Conservation (phyloP, 1,140 invertebrate genomes). For the Orussus abietinus region DNA sequence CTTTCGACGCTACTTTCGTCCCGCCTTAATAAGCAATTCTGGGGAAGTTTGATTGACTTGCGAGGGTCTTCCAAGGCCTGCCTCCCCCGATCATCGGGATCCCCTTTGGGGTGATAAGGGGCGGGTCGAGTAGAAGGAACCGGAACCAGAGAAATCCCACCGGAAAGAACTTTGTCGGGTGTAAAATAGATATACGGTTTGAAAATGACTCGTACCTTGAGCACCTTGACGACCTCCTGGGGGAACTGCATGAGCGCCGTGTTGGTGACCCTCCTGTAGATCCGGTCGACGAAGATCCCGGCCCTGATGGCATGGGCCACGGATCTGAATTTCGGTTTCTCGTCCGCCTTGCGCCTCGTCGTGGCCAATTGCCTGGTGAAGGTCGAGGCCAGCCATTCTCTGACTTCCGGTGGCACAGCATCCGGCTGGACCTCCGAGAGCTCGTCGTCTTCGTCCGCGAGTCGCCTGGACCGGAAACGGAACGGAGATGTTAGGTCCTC, state of each 20-base stretch:
- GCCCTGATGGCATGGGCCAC: constrained; percentile 97
- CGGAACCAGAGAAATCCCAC: too few relatives aligned
- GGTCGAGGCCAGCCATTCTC: constrained; percentile 96
- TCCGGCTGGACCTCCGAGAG: constrained; percentile 93
- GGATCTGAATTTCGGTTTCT: constrained; percentile 84
- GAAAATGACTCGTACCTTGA: too few relatives aligned
- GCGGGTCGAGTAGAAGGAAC: too few relatives aligned
- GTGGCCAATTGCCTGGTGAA: constrained; percentile 87
- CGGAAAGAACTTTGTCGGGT: too few relatives aligned
- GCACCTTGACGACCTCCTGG: constrained; percentile 76
- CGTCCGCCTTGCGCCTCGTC: constrained; percentile 68
- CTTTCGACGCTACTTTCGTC: too few relatives aligned
- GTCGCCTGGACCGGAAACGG: constrained; percentile 58
- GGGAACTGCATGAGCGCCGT: constrained; percentile 86
- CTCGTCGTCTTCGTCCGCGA: constrained; percentile 89
- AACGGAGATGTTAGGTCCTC: too few relatives aligned
- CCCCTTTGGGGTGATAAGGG: too few relatives aligned
- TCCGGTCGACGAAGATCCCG: constrained; percentile 95
- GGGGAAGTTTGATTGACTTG: too few relatives aligned
- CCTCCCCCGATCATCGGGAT: too few relatives aligned
- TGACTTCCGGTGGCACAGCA: constrained; percentile 90
- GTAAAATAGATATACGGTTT: too few relatives aligned
- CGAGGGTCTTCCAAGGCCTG: too few relatives aligned
- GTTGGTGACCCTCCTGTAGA: constrained; percentile 85
- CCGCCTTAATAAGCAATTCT: too few relatives aligned